Evolutionary conservation across 64 coral and sea anemone species (phyloP).

Genomic region (Porites australiensis): DNA sequence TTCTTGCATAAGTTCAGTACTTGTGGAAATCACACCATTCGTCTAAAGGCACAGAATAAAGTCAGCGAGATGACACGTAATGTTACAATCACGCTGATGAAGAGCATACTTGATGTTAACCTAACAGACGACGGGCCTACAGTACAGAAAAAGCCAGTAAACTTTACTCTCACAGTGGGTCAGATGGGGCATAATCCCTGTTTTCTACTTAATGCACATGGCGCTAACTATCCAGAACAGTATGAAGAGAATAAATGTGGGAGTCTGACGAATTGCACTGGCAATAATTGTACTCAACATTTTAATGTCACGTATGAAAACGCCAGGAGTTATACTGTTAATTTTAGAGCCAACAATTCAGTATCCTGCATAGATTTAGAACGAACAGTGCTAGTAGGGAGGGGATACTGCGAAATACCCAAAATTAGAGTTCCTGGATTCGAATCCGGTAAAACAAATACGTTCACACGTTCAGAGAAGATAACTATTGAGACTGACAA

Average conservation of each 20-base stretch:
- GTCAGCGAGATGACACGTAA: not conserved
- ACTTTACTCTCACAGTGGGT: not conserved
- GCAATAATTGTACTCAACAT: no score
- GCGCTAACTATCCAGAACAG: not conserved
- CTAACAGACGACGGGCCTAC: conserved; percentile 2
- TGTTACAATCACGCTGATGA: not conserved
- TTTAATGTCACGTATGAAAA: not conserved
- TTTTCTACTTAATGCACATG: not conserved
- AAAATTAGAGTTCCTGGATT: not conserved
- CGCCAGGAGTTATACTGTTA: not conserved
- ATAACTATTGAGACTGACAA: conserved; percentile 26
- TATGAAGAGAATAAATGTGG: no score
- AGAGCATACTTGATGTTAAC: not conserved
- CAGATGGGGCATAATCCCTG: not conserved
- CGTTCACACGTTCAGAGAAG: conserved; percentile 24
- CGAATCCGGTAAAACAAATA: not conserved
- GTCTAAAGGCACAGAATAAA: not conserved
- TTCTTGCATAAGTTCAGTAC: not conserved
- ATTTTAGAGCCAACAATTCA: not conserved
- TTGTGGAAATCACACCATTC: not conserved
- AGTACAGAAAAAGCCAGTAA: not conserved
- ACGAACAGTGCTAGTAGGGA: not conserved
- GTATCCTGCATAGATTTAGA: not conserved
- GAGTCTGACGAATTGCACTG: no score
- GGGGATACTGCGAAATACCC: not conserved